Evolutionary conservation across 2,888 invertebrate species (phyloP), one percentile per base, ranked within the genome.

Genomic region (Tupiocoris notatus): DNA sequence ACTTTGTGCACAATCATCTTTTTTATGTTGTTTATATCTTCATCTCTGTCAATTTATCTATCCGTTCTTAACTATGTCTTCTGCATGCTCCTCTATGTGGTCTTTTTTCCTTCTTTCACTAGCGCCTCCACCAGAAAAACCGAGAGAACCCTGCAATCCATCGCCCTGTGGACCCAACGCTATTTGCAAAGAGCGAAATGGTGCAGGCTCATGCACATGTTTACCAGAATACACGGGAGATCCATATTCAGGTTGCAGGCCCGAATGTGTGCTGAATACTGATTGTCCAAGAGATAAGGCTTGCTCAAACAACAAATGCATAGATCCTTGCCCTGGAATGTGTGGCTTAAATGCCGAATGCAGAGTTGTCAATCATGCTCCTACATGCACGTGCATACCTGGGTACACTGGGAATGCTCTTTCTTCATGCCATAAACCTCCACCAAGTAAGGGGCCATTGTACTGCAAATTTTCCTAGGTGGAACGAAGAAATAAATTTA

Each of bases 131-230:
- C 75, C 70, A 54, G 90, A 89, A 82, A 85, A 85, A 82, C 89
- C 88, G 82, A 87, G 85, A 83, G 88, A 90, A 83, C 92, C 92
- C 80, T 93, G 93, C 84, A 89, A 89, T 84, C 91, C 92, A 80
- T 89, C 90, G 80, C 92, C 92, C 70, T 93, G 93, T 84, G 93
- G 93, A 80, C 86, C 91, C 76, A 93, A 93, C 84, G 90, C 93
- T 68, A 85, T 91, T 79, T 94, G 94, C 84, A 89, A 89, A 82
- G 91, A 91, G 85, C 86, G 87, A 81, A 89, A 90, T 82, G 90
- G 90, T 82, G 91, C 90, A 80, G 92, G 91, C 81, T 90, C 92
- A 80, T 93, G 93, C 84, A 86, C 88, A 81, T 93, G 93, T 84
- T 84, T 90, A 81, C 88, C 89, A 78, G 90, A 90, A 81, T 92